Evolutionary conservation across 2,797 vertebrate species (phyloP).

Genomic region (Pseudochromis fuscus): DNA sequence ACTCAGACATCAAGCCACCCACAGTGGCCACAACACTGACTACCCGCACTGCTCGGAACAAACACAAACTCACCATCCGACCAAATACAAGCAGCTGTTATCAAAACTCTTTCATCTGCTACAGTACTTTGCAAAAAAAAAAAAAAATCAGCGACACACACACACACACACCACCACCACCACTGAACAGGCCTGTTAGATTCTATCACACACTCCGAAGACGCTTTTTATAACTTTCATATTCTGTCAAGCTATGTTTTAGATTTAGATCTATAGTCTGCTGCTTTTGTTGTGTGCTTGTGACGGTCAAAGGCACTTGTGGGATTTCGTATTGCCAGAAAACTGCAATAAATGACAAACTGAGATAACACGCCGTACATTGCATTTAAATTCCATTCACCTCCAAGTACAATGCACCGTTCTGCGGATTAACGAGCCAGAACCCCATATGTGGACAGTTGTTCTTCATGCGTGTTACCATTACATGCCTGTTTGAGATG

Average conservation of each 20-base stretch:
- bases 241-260: constrained; percentile 40
- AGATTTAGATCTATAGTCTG: constrained; percentile 32
- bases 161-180: constrained; percentile 41
- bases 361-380: constrained; percentile 14
- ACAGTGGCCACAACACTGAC: constrained; percentile 46
- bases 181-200: constrained; percentile 43
- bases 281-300: constrained; percentile 23
- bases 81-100: constrained; percentile 79
- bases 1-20: constrained; percentile 54
- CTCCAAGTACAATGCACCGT: constrained; percentile 32
- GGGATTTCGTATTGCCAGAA: constrained; percentile 15
- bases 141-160: constrained; percentile 43
- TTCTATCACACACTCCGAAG: constrained; percentile 42
- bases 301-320: constrained; percentile 26
- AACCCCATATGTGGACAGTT: constrained; percentile 74
- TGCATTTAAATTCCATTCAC: constrained; percentile 39
- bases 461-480: constrained; percentile 74
- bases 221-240: constrained; percentile 32
- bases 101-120: constrained; percentile 74
- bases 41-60: constrained; percentile 49
- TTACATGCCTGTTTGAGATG: constrained; percentile 69
- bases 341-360: constrained; percentile 22
- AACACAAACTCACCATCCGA: constrained; percentile 70
- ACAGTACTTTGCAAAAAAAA: constrained; percentile 59
- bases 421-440: constrained; percentile 55